Percentiles rank a stretch among this genome's conserved stretches.
These are phyloP conservation scores for Hephaestus fuliginosus DNA, from an alignment of 2,797 vertebrate species.

Conservation along the genomic window DNA sequence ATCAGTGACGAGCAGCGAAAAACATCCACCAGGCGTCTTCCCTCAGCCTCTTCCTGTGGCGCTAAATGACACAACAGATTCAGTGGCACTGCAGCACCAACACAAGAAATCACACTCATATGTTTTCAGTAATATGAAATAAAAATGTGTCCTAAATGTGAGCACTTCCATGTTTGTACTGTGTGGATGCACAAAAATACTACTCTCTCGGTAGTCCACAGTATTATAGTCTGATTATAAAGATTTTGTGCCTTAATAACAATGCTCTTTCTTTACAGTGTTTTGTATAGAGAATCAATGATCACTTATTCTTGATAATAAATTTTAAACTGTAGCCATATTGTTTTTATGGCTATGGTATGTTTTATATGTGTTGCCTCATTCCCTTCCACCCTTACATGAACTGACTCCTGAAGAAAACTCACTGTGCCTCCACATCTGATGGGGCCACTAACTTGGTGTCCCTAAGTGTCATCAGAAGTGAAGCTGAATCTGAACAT, in stretches of 20 bases:
- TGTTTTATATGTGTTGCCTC: background rate
- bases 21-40: conserved; percentile 3
- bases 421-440: background rate
- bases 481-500: background rate
- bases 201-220: too few species aligned
- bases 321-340: background rate
- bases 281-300: background rate
- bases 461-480: background rate
- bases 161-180: background rate
- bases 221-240: too few species aligned
- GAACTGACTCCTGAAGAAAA: background rate
- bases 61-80: background rate
- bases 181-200: too few species aligned
- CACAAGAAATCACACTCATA: background rate
- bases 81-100: background rate
- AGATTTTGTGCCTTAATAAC: too few species aligned
- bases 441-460: background rate
- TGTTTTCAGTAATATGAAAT: background rate
- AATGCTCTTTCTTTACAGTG: too few species aligned
- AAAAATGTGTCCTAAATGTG: background rate
- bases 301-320: background rate
- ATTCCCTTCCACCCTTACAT: background rate
- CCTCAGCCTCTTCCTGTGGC: background rate
- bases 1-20: background rate
- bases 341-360: background rate